Percentiles rank a stretch among this genome's conserved stretches.
phyloP scores from a whole-genome alignment of 2,113 vertebrate genomes.

The Dipodomys spectabilis region DNA sequence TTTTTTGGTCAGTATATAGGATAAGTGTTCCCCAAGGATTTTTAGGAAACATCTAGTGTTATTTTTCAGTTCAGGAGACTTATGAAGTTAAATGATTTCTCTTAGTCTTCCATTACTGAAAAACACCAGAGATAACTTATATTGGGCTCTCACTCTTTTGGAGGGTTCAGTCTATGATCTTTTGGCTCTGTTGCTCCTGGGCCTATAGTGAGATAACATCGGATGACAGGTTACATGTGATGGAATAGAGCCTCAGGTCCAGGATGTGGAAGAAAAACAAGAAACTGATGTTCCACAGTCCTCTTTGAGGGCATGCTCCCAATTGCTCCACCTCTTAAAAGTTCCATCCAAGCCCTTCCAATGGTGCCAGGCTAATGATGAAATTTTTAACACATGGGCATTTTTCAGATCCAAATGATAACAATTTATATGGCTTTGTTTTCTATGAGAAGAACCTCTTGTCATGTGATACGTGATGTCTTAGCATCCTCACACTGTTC shows the following conservation, averaged over 20 bases:
- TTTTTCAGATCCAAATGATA: not conserved
- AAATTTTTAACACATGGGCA: not conserved
- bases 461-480: not conserved
- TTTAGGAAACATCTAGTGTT: not conserved
- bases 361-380: no score
- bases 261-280: not conserved
- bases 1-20: not conserved
- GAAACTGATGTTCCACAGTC: not conserved
- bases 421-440: not conserved
- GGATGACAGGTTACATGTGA: no score
- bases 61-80: slow-evolving; percentile 7
- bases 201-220: not conserved
- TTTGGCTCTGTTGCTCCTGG: no score
- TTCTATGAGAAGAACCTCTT: not conserved
- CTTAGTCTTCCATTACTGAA: not conserved
- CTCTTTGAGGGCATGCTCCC: not conserved
- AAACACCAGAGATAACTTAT: not conserved
- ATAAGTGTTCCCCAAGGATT: not conserved
- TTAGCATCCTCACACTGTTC: not conserved
- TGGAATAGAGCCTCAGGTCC: not conserved
- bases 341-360: no score
- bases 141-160: not conserved
- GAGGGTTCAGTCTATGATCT: not conserved
- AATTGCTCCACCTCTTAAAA: no score
- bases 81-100: not conserved